phyloP scores from a whole-genome alignment of 2,888 invertebrate genomes.

The Fragum fragum region DNA sequence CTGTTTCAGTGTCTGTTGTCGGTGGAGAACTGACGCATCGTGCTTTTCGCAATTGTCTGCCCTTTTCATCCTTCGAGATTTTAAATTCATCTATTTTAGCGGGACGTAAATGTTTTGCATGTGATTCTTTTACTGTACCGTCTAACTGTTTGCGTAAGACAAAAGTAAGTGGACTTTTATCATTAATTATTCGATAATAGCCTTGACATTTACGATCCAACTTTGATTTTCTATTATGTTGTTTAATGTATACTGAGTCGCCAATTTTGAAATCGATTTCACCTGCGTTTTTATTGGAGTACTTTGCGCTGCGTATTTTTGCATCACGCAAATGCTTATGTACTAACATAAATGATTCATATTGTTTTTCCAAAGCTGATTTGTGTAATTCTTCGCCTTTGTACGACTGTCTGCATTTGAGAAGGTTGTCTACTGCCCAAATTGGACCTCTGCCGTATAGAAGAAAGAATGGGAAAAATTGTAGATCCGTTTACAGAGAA shows the following conservation, averaged over 20 bases:
- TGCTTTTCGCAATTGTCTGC: conserved; percentile 1
- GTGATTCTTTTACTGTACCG: conserved; percentile 11
- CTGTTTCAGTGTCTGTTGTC: not conserved
- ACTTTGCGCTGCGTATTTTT: conserved; percentile 33
- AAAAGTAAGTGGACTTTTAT: conserved; percentile 37
- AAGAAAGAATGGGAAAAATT: conserved; percentile 39
- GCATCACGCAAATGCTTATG: conserved; percentile 35
- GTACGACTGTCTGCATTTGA: conserved; percentile 42
- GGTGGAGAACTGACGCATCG: conserved; percentile 1
- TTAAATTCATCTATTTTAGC: conserved; percentile 40
- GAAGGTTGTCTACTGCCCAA: conserved; percentile 42
- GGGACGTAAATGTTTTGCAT: conserved; percentile 29
- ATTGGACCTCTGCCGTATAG: conserved; percentile 47
- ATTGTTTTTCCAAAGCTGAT: conserved; percentile 49
- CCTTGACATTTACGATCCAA: conserved; percentile 38
- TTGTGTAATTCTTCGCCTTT: conserved; percentile 43
- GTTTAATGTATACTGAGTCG: conserved; percentile 43
- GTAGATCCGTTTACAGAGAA: conserved; percentile 46
- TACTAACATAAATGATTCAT: conserved; percentile 48
- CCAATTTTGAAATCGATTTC: conserved; percentile 42
- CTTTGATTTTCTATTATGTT: conserved; percentile 39
- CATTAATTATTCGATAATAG: conserved; percentile 37
- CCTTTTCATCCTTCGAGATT: not conserved
- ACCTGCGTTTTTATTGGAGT: conserved; percentile 36
- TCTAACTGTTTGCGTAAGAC: conserved; percentile 33